Percentiles rank a stretch among this genome's conserved stretches.
Evolutionary conservation across 1,140 invertebrate species (phyloP).

Genomic region (Lordiphosa clarofinis): DNA sequence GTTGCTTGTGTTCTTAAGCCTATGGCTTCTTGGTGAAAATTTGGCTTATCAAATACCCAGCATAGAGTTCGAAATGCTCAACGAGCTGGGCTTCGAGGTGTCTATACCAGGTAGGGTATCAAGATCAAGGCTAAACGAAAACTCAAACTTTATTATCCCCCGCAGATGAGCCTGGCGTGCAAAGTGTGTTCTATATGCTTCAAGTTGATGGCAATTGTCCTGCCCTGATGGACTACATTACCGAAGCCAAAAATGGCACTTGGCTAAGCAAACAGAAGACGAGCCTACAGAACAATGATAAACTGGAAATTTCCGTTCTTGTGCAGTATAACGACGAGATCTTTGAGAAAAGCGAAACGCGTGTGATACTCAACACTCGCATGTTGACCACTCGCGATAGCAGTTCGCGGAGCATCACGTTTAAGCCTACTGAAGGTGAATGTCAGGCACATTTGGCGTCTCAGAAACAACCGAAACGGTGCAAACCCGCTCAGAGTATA

Average conservation of each 20-base stretch:
- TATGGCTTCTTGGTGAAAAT: background rate
- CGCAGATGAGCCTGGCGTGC: slow-evolving; percentile 50
- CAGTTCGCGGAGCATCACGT: slow-evolving; percentile 14
- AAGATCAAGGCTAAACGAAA: background rate
- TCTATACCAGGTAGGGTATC: slow-evolving; percentile 57
- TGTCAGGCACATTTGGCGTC: slow-evolving; percentile 27
- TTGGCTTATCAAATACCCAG: slow-evolving; percentile 43
- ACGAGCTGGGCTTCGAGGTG: slow-evolving; percentile 47
- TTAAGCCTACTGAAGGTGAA: slow-evolving; percentile 11
- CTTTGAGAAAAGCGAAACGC: slow-evolving; percentile 54
- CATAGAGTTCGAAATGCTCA: slow-evolving; percentile 41
- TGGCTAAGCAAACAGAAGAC: slow-evolving; percentile 40
- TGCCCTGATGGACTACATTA: slow-evolving; percentile 59
- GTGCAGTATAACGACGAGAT: slow-evolving; percentile 56
- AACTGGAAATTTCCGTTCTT: slow-evolving; percentile 44
- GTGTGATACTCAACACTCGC: slow-evolving; percentile 48
- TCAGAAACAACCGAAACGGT: slow-evolving; percentile 17
- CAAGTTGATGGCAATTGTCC: slow-evolving; percentile 56
- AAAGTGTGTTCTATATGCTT: slow-evolving; percentile 55
- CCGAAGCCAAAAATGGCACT: slow-evolving; percentile 31
- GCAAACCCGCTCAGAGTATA: slow-evolving; percentile 34
- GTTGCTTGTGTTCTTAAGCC: background rate
- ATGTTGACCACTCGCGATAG: slow-evolving; percentile 34
- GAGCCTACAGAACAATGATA: slow-evolving; percentile 53
- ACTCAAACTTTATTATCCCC: background rate